phyloP scores from a whole-genome alignment of 2,113 vertebrate species.

The Cranoglanis bouderius region DNA sequence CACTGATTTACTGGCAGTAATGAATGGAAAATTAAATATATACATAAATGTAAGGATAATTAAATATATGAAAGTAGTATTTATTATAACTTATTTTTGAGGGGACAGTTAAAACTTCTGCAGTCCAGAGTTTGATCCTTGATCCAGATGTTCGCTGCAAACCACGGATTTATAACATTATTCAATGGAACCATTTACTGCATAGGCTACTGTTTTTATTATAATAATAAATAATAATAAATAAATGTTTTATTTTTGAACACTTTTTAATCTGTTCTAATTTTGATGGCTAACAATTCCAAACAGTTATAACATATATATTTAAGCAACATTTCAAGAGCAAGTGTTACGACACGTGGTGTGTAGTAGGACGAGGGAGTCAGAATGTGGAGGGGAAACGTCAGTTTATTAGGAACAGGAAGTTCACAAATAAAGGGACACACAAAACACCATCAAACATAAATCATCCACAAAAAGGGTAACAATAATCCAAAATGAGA shows the following conservation, averaged over 20 bases:
- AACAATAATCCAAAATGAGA: no score
- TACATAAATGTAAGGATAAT: neutral
- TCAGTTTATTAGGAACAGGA: no score
- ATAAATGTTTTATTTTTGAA: neutral
- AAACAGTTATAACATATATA: no score
- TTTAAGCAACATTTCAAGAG: no score
- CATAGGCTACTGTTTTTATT: neutral
- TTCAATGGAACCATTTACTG: neutral
- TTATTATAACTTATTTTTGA: neutral
- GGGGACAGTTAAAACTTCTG: neutral
- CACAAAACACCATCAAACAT: no score
- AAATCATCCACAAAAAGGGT: no score
- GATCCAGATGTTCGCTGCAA: neutral
- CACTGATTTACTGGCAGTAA: neutral
- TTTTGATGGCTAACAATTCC: neutral
- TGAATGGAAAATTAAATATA: neutral
- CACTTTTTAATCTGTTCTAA: neutral
- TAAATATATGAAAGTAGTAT: neutral
- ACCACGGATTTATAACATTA: neutral
- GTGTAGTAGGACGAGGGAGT: no score
- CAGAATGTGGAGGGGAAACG: no score
- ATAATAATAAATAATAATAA: neutral
- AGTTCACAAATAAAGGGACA: no score
- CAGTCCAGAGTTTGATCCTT: neutral
- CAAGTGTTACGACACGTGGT: no score